Evolutionary conservation across 1,140 invertebrate species (phyloP).

Genomic region (Dendrolimus punctatus): DNA sequence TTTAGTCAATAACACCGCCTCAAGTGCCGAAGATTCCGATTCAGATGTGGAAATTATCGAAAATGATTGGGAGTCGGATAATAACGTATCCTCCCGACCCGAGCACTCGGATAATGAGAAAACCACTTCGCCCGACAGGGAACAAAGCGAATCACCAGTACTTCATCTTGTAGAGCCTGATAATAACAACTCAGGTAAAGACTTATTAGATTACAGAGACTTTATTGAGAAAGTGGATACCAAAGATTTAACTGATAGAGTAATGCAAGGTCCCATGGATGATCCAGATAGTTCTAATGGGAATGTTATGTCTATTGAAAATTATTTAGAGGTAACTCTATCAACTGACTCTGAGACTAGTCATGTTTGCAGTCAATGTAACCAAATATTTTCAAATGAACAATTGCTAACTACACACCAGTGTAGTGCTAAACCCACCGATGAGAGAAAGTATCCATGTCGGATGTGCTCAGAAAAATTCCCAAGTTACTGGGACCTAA

Average conservation of each 20-base stretch:
- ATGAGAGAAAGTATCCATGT: slow-evolving; percentile 67
- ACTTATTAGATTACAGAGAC: slow-evolving; percentile 50
- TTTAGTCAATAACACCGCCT: slow-evolving; percentile 57
- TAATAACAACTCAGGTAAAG: slow-evolving; percentile 59
- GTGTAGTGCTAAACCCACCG: slow-evolving; percentile 57
- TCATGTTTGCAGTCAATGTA: slow-evolving; percentile 63
- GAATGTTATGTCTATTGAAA: slow-evolving; percentile 69
- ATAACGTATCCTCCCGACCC: slow-evolving; percentile 57
- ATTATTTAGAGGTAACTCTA: slow-evolving; percentile 69
- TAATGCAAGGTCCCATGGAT: slow-evolving; percentile 40
- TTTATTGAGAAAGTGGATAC: slow-evolving; percentile 57
- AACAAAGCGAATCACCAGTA: slow-evolving; percentile 54
- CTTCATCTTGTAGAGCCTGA: slow-evolving; percentile 60
- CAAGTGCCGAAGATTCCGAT: slow-evolving; percentile 64
- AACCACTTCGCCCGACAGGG: slow-evolving; percentile 45
- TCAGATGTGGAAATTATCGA: slow-evolving; percentile 71
- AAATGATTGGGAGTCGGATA: slow-evolving; percentile 68
- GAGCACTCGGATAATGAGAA: slow-evolving; percentile 64
- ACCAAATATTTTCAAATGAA: slow-evolving; percentile 65
- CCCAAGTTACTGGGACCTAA: slow-evolving; percentile 66
- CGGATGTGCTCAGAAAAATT: slow-evolving; percentile 69
- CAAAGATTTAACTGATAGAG: slow-evolving; percentile 55
- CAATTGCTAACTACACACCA: slow-evolving; percentile 51
- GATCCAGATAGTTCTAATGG: slow-evolving; percentile 65
- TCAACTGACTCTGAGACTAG: slow-evolving; percentile 69